phyloP scores from a whole-genome alignment of 2,888 invertebrate genomes.

The Erpobdella octoculata region DNA sequence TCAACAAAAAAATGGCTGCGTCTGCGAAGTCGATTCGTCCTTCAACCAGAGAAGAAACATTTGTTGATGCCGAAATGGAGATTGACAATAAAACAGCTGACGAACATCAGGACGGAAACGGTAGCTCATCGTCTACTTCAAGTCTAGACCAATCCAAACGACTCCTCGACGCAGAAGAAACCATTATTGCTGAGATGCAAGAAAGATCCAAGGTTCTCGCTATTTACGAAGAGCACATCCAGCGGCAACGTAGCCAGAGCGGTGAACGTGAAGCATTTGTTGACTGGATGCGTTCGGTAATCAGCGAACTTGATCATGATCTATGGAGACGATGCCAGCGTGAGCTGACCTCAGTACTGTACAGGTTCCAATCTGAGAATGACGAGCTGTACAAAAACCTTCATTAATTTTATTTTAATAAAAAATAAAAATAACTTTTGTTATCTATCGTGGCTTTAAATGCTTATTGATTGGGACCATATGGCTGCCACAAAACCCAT shows the following conservation, averaged over 20 bases:
- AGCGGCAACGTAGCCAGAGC: neutral
- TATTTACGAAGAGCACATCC: neutral
- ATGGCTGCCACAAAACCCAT: too few species aligned
- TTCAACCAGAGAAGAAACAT: neutral
- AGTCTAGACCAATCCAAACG: neutral
- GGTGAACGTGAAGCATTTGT: constrained; percentile 5
- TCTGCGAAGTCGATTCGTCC: neutral
- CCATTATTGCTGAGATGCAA: neutral
- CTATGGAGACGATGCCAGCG: neutral
- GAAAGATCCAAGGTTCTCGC: neutral
- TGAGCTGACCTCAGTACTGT: neutral
- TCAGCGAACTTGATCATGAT: neutral
- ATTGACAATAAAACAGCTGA: neutral
- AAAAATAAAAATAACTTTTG: too few species aligned
- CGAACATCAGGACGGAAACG: neutral
- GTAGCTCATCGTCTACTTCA: neutral
- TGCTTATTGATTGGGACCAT: too few species aligned
- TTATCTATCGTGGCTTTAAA: too few species aligned
- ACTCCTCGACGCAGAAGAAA: neutral
- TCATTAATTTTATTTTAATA: too few species aligned
- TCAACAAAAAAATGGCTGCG: neutral
- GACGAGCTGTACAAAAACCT: neutral
- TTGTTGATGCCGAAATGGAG: neutral
- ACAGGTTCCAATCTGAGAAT: neutral
- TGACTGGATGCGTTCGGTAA: neutral